These are phyloP conservation scores for Harpalus rufipes DNA, from an alignment of 2,888 invertebrate genomes.

Conservation along the genomic window DNA sequence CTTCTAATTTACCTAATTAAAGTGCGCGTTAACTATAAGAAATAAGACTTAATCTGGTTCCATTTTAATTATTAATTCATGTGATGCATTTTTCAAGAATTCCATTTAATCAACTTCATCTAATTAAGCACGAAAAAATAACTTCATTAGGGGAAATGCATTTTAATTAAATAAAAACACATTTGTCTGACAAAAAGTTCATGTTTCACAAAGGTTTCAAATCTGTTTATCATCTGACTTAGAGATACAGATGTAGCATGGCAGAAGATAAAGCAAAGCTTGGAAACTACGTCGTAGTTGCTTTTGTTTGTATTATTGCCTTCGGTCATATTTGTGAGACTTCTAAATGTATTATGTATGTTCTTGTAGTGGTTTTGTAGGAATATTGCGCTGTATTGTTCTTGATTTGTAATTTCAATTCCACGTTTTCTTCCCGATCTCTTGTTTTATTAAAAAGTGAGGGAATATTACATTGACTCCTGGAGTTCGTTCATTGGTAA, in stretches of 20 bases:
- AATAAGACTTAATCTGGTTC: background rate
- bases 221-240: slow-evolving; percentile 28
- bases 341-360: slow-evolving; percentile 44
- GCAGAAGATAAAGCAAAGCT: slow-evolving; percentile 9
- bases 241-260: background rate
- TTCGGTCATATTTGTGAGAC: slow-evolving; percentile 30
- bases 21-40: background rate
- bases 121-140: slow-evolving; percentile 20
- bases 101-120: background rate
- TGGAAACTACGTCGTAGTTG: slow-evolving; percentile 6
- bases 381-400: slow-evolving; percentile 35
- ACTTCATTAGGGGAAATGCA: slow-evolving; percentile 24
- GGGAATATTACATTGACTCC: background rate
- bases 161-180: slow-evolving; percentile 28
- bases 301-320: slow-evolving; percentile 46
- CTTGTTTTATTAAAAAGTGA: background rate
- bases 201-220: background rate
- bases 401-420: slow-evolving; percentile 38
- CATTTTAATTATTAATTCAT: slow-evolving; percentile 20
- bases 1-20: slow-evolving; percentile 24
- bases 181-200: background rate
- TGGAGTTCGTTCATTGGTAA: background rate
- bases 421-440: slow-evolving; percentile 16
- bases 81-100: background rate
- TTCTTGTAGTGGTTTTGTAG: background rate